phyloP scores from a whole-genome alignment of 2,113 vertebrate species.

The Ascaphus truei region DNA sequence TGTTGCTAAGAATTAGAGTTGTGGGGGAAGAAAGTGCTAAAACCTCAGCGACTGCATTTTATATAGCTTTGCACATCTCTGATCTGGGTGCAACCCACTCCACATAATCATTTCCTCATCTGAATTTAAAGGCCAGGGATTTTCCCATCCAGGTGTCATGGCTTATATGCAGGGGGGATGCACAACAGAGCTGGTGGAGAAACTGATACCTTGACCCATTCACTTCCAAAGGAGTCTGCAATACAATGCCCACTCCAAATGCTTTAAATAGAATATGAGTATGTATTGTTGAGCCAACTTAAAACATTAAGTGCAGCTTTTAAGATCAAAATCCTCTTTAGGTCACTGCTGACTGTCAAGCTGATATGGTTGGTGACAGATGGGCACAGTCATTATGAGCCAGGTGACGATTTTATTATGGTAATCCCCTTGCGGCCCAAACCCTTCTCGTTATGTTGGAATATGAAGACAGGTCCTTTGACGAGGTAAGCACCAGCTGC shows the following conservation, averaged over 20 bases:
- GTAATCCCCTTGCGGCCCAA: constrained; percentile 47
- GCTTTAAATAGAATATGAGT: background rate
- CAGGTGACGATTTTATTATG: constrained; percentile 53
- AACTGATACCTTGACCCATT: too few relatives aligned
- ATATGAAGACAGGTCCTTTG: constrained; percentile 54
- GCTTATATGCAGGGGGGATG: too few relatives aligned
- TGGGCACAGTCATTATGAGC: constrained; percentile 53
- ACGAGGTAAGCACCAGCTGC: constrained; percentile 55
- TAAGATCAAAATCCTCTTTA: background rate
- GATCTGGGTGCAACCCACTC: too few relatives aligned
- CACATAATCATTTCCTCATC: too few relatives aligned
- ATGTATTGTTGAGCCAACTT: background rate
- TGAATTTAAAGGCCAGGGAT: too few relatives aligned
- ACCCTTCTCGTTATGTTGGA: constrained; percentile 47
- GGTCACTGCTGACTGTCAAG: constrained; percentile 50
- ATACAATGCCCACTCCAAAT: background rate
- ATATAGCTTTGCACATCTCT: too few relatives aligned
- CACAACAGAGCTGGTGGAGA: too few relatives aligned
- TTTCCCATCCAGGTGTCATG: too few relatives aligned
- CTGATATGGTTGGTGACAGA: constrained; percentile 59
- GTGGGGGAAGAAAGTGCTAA: too few relatives aligned
- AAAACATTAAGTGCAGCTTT: background rate
- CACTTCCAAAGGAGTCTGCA: too few relatives aligned
- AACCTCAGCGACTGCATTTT: too few relatives aligned
- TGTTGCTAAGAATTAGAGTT: too few relatives aligned